Base-by-base conservation (phyloP, 1,140 invertebrate species). In the Cydia fagiglandana region DNA sequence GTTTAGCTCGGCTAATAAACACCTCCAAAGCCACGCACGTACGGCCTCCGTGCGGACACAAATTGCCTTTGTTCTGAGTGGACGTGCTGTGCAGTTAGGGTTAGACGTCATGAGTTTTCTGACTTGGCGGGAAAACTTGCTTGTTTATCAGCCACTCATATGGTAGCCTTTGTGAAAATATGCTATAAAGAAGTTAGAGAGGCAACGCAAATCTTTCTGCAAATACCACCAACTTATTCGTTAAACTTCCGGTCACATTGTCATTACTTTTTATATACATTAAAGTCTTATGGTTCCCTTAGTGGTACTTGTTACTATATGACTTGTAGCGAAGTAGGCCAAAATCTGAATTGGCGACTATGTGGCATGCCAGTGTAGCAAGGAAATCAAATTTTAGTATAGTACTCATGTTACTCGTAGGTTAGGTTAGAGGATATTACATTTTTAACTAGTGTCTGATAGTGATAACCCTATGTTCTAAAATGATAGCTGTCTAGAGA, bases 31-130 rank as follows among this genome's bases (percentile, higher is more conserved):
- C 87, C 68, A 86, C 86, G 84, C 90, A 91, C 87, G 88, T 90
- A 90, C 88, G 79, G 83, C 85, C 84, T 89, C 83, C 87, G 86
- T 90, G 88, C 86, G 86, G 84, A 90, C 90, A 91, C 87, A 91
- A 90, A 91, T 91, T 90, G 88, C 86, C 89, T 91, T 91, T 90
- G 90, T 91, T 90, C 86, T 73, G 80, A 77, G 81, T 80, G 88
- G 84, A 90, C 85, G 88, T 87, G 88, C 83, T 82, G 79, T 84
- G 84, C 86, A 79, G 80, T 61, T 12, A 15, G 56, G 56, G 20
- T 20, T 38, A 68, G 56, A 61, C 56, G 56, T 24, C 53, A 50
- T 9, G 53, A 61, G 15, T 12, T 61, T 61, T 61, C 1, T 24
- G 56, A 24, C 56, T 10, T 24, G n/a, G 9, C 56, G 9, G 20